These are phyloP conservation scores for Serripes groenlandicus DNA, from an alignment of 2,888 invertebrate species.

Conservation along the genomic window DNA sequence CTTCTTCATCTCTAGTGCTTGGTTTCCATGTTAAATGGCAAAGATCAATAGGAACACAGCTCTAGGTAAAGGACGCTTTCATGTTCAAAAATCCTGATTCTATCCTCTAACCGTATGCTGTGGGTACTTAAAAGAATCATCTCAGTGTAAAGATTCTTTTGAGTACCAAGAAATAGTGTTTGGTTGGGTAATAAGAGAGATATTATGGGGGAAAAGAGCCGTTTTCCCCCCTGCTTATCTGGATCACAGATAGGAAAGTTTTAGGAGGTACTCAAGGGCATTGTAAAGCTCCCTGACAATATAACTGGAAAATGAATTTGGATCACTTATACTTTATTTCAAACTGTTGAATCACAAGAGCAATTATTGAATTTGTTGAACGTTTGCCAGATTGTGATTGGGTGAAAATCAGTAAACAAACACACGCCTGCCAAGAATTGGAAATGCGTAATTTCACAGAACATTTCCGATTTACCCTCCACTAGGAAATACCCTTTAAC, in stretches of 20 bases:
- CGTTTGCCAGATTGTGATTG: conserved; percentile 1
- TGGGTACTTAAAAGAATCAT: neutral
- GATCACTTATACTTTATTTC: neutral
- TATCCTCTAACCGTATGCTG: neutral
- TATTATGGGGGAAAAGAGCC: no score
- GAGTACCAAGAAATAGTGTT: neutral
- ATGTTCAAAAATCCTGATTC: neutral
- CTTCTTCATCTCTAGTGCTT: no score
- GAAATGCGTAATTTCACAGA: neutral
- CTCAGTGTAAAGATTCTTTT: neutral
- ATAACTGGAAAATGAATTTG: neutral
- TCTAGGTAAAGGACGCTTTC: neutral
- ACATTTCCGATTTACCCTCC: neutral
- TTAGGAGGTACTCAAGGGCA: neutral
- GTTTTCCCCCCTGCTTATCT: no score
- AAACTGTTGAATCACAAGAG: neutral
- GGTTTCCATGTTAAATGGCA: no score
- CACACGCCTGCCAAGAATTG: neutral
- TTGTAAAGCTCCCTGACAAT: neutral
- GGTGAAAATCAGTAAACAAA: neutral
- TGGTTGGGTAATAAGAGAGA: neutral
- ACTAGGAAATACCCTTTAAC: neutral
- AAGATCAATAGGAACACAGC: neutral
- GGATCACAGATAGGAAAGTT: neutral
- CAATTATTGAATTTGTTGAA: conserved; percentile 9